phyloP scores from a whole-genome alignment of 2,113 vertebrate species.

The Monopterus albus region DNA sequence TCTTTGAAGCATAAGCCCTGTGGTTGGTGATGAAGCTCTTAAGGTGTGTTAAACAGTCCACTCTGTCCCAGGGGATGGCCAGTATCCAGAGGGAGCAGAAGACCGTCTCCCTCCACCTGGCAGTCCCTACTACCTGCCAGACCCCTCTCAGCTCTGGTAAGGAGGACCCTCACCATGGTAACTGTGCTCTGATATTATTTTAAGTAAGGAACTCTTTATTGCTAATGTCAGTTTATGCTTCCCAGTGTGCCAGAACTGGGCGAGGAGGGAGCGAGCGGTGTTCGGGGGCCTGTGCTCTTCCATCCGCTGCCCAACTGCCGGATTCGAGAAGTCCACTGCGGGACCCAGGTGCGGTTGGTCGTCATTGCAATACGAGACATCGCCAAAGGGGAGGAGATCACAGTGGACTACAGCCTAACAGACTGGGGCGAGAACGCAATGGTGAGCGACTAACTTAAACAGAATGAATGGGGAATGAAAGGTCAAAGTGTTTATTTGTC shows the following conservation, averaged over 20 bases:
- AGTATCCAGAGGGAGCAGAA: slow-evolving; percentile 81
- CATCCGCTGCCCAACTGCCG: slow-evolving; percentile 83
- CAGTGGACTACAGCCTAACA: slow-evolving; percentile 84
- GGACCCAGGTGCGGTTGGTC: slow-evolving; percentile 82
- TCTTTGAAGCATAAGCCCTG: neutral
- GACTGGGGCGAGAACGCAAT: slow-evolving; percentile 84
- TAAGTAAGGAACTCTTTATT: neutral
- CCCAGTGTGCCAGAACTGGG: slow-evolving; percentile 81
- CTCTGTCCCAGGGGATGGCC: slow-evolving; percentile 75
- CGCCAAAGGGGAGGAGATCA: slow-evolving; percentile 85
- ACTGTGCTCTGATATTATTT: neutral
- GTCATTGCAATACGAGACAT: slow-evolving; percentile 85
- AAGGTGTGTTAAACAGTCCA: neutral
- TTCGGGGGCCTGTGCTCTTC: slow-evolving; percentile 81
- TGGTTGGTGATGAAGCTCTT: neutral
- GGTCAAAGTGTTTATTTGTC: no score
- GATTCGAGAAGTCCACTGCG: slow-evolving; percentile 84
- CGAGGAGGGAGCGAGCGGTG: slow-evolving; percentile 79
- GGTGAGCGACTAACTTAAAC: slow-evolving; percentile 64
- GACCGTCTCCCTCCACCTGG: slow-evolving; percentile 78
- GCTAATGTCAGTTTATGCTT: neutral
- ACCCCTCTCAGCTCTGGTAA: slow-evolving; percentile 84
- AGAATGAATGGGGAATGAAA: no score
- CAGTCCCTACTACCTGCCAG: slow-evolving; percentile 83
- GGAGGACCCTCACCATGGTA: neutral